phyloP scores from a whole-genome alignment of 2,797 vertebrate genomes.

The Mustela erminea region DNA sequence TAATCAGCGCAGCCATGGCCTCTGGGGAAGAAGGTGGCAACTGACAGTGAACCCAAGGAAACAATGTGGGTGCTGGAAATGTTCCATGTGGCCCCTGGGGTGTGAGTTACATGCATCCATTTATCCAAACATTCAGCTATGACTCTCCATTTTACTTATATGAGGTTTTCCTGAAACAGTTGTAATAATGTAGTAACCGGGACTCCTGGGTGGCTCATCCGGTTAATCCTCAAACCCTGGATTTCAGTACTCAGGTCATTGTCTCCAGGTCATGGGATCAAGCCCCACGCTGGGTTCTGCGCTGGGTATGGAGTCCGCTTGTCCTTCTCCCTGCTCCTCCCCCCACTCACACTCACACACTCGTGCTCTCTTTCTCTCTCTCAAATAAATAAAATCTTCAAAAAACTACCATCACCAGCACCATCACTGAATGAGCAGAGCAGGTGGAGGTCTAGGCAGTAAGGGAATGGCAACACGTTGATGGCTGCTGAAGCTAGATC shows the following conservation, averaged over 20 bases:
- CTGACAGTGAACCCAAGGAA: background rate
- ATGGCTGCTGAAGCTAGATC: background rate
- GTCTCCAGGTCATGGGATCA: background rate
- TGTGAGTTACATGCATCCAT: background rate
- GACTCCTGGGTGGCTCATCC: background rate
- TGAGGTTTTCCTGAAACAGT: background rate
- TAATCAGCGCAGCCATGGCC: background rate
- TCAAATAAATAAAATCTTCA: background rate
- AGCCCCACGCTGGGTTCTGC: background rate
- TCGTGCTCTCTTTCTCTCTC: background rate
- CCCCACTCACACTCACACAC: background rate
- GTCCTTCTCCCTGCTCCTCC: background rate
- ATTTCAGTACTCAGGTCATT: background rate
- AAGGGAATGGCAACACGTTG: background rate
- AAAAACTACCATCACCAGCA: background rate
- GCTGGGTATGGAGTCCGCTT: background rate
- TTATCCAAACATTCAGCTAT: background rate
- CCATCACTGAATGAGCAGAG: background rate
- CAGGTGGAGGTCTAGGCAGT: fast-evolving
- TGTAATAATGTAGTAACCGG: background rate
- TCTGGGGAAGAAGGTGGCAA: background rate
- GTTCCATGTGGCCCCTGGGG: background rate
- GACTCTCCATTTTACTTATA: background rate
- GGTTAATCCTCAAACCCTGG: background rate
- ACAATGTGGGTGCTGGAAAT: background rate